Percentiles rank a stretch among this genome's conserved stretches.
Conservation (phyloP, 1,140 invertebrate species). For the Saccostrea echinata region DNA sequence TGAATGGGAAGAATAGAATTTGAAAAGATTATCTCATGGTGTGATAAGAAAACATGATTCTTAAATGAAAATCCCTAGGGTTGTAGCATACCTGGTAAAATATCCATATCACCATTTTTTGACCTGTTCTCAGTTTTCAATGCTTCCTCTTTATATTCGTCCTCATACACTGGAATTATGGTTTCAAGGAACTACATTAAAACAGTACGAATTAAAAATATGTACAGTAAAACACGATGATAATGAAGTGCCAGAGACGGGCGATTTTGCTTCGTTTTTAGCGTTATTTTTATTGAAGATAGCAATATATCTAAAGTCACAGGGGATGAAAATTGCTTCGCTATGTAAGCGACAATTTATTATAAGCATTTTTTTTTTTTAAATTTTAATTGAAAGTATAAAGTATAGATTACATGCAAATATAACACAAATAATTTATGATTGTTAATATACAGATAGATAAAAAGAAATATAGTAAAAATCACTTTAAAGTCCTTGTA, state of each 20-base stretch:
- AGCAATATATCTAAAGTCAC: not conserved
- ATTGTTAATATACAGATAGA: not conserved
- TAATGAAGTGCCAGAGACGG: too few relatives aligned
- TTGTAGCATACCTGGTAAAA: not conserved
- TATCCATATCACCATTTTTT: not conserved
- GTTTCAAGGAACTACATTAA: not conserved
- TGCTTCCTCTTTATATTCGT: not conserved
- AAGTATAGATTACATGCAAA: too few relatives aligned
- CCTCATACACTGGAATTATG: not conserved
- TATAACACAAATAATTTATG: too few relatives aligned
- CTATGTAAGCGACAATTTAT: too few relatives aligned
- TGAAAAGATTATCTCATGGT: not conserved
- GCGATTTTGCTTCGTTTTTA: too few relatives aligned
- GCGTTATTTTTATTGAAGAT: not conserved
- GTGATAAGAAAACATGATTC: too few relatives aligned
- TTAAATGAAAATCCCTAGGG: too few relatives aligned
- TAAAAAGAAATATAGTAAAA: not conserved
- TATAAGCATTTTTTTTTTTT: too few relatives aligned
- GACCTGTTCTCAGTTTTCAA: not conserved
- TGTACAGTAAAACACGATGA: too few relatives aligned
- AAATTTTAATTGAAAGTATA: too few relatives aligned
- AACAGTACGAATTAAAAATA: too few relatives aligned
- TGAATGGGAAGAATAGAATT: not conserved
- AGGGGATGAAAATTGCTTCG: too few relatives aligned
- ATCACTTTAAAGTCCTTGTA: not conserved